phyloP scores from a whole-genome alignment of 2,113 vertebrate genomes.

The Jacana jacana region DNA sequence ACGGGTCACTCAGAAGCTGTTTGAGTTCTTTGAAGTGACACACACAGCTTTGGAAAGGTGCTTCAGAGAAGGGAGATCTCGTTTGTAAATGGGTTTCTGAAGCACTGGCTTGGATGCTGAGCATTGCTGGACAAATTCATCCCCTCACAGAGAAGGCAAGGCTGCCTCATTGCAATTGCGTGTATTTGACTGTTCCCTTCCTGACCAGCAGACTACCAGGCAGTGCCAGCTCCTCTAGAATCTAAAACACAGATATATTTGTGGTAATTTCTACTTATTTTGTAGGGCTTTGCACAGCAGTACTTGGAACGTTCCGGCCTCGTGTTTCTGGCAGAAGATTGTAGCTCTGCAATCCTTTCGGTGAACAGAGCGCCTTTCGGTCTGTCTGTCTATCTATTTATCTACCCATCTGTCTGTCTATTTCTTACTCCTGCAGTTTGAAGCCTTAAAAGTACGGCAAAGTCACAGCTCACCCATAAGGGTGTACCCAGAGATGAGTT shows the following conservation, averaged over 20 bases:
- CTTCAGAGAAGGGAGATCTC: neutral
- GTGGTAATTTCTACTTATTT: conserved; percentile 1
- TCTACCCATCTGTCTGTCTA: neutral
- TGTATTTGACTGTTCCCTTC: neutral
- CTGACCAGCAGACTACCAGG: neutral
- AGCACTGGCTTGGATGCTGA: rapidly evolving
- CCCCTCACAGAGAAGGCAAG: neutral
- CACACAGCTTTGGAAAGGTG: neutral
- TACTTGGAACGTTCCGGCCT: neutral
- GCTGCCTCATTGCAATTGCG: rapidly evolving
- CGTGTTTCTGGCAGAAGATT: neutral
- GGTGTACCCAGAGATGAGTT: neutral
- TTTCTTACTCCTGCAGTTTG: neutral
- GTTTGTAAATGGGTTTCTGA: neutral
- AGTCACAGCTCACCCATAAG: neutral
- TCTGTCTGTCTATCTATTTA: neutral
- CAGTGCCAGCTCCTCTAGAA: neutral
- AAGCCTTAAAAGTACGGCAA: neutral
- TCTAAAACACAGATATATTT: neutral
- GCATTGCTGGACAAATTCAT: rapidly evolving
- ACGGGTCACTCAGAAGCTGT: rapidly evolving
- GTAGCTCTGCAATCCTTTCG: neutral
- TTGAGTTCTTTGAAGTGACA: neutral
- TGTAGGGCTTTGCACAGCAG: neutral
- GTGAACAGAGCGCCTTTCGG: neutral